Evolutionary conservation across 2,888 invertebrate species (phyloP).

Genomic region (Resseliella maxima): DNA sequence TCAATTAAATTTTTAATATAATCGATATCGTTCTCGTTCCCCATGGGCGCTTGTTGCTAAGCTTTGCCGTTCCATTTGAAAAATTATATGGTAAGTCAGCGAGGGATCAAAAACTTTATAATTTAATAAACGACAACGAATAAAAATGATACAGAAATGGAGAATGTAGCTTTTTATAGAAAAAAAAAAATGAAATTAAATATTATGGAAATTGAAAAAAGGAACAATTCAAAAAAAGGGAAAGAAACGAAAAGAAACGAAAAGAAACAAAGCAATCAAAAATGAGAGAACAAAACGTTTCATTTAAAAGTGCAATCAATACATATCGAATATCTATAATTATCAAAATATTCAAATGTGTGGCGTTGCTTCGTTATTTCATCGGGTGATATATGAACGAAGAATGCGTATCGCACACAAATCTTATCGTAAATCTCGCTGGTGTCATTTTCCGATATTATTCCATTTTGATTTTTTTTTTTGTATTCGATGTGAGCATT

Average conservation of each 20-base stretch:
- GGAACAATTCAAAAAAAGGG: no score
- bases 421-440: background rate
- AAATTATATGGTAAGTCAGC: background rate
- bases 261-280: background rate
- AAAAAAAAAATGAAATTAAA: no score
- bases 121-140: background rate
- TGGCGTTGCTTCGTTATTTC: background rate
- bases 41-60: no score
- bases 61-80: no score
- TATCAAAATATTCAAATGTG: conserved; percentile 11
- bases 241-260: background rate
- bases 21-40: no score
- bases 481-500: background rate
- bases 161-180: background rate
- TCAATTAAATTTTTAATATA: no score
- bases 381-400: background rate
- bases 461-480: background rate
- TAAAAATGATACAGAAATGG: background rate
- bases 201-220: no score
- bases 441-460: background rate
- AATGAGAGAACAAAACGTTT: background rate
- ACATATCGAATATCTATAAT: background rate
- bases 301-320: background rate
- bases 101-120: background rate
- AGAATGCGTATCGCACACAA: background rate